Evolutionary conservation across 2,888 invertebrate species (phyloP).

Genomic region (Digitonthophagus gazella): DNA sequence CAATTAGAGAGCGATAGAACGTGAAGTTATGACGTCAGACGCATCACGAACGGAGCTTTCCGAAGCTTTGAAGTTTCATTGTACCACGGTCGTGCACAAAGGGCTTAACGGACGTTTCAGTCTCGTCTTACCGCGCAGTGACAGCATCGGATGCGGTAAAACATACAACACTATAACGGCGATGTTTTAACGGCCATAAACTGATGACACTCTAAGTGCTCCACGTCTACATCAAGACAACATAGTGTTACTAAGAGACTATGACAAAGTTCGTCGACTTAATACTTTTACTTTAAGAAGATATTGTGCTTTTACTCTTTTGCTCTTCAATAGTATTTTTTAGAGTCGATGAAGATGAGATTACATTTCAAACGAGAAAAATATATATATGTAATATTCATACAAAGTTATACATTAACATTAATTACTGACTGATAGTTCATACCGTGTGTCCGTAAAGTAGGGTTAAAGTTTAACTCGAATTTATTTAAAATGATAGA

Average conservation of each 20-base stretch:
- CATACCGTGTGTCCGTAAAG: too few relatives aligned
- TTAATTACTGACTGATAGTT: too few relatives aligned
- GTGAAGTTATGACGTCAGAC: neutral
- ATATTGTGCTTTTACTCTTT: neutral
- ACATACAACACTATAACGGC: neutral
- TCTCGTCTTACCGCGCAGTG: neutral
- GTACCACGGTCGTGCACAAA: slow-evolving; percentile 4
- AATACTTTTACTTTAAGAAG: neutral
- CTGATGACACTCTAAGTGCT: neutral
- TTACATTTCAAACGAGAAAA: too few relatives aligned
- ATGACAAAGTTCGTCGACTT: neutral
- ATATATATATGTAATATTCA: too few relatives aligned
- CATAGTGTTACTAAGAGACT: neutral
- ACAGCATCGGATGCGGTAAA: neutral
- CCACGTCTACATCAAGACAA: neutral
- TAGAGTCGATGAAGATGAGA: too few relatives aligned
- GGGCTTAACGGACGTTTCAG: slow-evolving; percentile 10
- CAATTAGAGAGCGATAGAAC: slow-evolving; percentile 8
- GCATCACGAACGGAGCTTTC: neutral
- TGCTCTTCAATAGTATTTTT: too few relatives aligned
- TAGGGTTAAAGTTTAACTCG: too few relatives aligned
- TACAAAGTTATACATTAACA: too few relatives aligned
- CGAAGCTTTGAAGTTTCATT: neutral
- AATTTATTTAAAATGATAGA: too few relatives aligned
- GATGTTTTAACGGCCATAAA: neutral